Percentiles rank a stretch among this genome's conserved stretches.
Evolutionary conservation across 2,113 vertebrate genomes (phyloP).

Genomic region (Epinephelus cyanopodus): DNA sequence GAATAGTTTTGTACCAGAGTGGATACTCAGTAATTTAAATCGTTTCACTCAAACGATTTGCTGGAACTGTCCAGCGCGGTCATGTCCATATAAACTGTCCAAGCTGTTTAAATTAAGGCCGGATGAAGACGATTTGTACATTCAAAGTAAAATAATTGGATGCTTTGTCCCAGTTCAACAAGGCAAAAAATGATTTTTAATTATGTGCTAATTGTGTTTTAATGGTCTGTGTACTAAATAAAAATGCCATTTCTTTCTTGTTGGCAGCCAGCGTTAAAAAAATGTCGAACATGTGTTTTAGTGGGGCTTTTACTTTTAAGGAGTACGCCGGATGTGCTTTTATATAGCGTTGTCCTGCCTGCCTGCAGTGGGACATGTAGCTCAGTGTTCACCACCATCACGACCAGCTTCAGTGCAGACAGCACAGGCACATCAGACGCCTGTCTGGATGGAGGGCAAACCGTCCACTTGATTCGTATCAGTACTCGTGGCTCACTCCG

Average conservation of each 20-base stretch:
- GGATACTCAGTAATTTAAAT: not conserved
- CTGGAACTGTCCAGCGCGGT: not conserved
- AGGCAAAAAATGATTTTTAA: not conserved
- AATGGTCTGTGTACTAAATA: too few relatives aligned
- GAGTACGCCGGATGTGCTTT: conserved; percentile 30
- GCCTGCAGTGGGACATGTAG: not conserved
- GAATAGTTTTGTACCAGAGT: not conserved
- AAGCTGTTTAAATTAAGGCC: not conserved
- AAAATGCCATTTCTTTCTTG: too few relatives aligned
- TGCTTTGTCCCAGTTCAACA: too few relatives aligned
- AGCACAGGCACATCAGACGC: conserved; percentile 20
- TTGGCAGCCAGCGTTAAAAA: not conserved
- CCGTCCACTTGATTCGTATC: conserved; percentile 26
- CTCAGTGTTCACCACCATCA: conserved; percentile 25
- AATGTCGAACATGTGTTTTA: not conserved
- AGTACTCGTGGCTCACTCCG: conserved; percentile 1
- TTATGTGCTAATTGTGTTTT: not conserved
- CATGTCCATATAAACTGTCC: not conserved
- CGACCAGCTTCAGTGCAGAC: conserved; percentile 54
- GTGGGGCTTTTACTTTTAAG: conserved; percentile 50
- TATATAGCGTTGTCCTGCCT: not conserved
- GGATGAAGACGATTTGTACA: not conserved
- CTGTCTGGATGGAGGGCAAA: conserved; percentile 58
- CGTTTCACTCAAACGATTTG: too few relatives aligned
- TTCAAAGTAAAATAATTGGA: not conserved